Percentiles rank a stretch among this genome's conserved stretches.
These are phyloP conservation scores for Eilema depressum DNA, from an alignment of 2,888 invertebrate genomes.

Conservation along the genomic window DNA sequence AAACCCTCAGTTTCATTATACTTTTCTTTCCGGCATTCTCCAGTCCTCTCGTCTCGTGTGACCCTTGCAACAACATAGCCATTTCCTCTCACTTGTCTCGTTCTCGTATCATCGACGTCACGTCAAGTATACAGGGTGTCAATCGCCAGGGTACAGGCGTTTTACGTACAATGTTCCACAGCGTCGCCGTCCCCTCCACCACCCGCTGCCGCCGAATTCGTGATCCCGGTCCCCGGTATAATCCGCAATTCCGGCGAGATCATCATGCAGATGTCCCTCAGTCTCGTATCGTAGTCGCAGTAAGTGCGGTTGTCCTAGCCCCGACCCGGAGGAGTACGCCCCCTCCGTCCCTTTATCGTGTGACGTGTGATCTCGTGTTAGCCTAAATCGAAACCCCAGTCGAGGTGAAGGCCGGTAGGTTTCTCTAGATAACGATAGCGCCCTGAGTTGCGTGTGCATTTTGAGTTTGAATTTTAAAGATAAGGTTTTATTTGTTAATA, in stretches of 20 bases:
- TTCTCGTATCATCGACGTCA: conserved; percentile 29
- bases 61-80: conserved; percentile 23
- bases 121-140: conserved; percentile 31
- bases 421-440: conserved; percentile 22
- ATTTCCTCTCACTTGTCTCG: conserved; percentile 27
- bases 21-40: not conserved
- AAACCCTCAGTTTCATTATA: not conserved
- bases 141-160: conserved; percentile 8
- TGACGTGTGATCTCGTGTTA: conserved; percentile 44
- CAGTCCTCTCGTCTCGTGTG: conserved; percentile 15
- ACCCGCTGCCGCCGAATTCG: conserved; percentile 68
- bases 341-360: conserved; percentile 39
- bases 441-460: conserved; percentile 54
- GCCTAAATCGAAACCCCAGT: conserved; percentile 33
- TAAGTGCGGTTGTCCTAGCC: conserved; percentile 71
- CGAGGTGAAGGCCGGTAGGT: conserved; percentile 39
- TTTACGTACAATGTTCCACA: conserved; percentile 62
- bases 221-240: conserved; percentile 80
- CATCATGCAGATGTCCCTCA: conserved; percentile 65
- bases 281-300: conserved; percentile 66
- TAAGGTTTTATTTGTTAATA: not conserved
- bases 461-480: conserved; percentile 33
- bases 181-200: conserved; percentile 54
- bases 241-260: conserved; percentile 73
- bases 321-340: conserved; percentile 26